A percentile compares a stretch with the other conserved stretches of the same genome.
phyloP scores from a whole-genome alignment of 2,888 invertebrate genomes.

The Nowickia ferox region DNA sequence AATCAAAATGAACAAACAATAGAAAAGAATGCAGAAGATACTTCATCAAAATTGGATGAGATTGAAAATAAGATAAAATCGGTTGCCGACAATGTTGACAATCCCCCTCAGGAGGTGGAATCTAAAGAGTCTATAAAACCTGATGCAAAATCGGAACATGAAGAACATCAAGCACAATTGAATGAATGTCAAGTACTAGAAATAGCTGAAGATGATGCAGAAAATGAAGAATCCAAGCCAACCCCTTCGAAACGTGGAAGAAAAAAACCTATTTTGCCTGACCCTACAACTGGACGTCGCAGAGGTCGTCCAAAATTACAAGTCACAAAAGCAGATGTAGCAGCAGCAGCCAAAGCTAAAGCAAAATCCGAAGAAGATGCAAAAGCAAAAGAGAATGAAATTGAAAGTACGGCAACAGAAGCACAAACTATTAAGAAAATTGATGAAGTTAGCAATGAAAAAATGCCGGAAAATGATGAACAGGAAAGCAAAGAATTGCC shows the following conservation, averaged over 20 bases:
- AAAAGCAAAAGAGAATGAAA: neutral
- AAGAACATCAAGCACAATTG: neutral
- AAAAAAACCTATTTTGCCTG: neutral
- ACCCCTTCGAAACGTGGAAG: neutral
- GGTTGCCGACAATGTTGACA: neutral
- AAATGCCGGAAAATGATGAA: neutral
- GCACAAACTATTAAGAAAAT: neutral
- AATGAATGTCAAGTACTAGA: neutral
- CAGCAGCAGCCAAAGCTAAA: neutral
- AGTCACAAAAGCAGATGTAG: neutral
- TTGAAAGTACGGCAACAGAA: neutral
- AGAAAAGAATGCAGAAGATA: neutral
- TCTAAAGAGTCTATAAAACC: neutral
- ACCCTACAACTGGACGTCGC: constrained; percentile 9
- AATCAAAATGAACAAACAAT: neutral
- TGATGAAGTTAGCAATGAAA: neutral
- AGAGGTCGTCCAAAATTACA: constrained; percentile 39
- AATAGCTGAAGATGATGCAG: neutral
- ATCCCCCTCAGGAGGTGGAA: neutral
- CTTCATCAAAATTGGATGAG: neutral
- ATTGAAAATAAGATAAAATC: neutral
- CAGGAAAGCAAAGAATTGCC: neutral
- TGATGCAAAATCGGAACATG: neutral
- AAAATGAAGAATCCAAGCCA: neutral
- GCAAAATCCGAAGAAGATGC: neutral